phyloP scores from a whole-genome alignment of 2,113 vertebrate genomes.

The Sorex fumeus region DNA sequence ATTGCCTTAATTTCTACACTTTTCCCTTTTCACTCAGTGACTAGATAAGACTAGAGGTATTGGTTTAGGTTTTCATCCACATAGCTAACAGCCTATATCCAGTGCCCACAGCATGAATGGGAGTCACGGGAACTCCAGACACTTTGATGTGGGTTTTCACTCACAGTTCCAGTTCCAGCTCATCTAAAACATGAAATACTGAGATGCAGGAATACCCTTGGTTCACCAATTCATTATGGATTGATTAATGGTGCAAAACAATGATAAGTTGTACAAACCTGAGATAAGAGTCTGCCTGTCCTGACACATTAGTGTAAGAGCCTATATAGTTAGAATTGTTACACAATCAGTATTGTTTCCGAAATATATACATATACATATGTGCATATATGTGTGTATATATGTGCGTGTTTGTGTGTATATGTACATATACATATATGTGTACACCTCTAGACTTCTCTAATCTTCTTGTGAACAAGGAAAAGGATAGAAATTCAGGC shows the following conservation, averaged over 20 bases:
- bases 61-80: not conserved
- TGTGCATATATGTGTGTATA: too few species aligned
- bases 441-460: not conserved
- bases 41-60: not conserved
- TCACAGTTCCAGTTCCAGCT: not conserved
- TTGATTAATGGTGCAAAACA: not conserved
- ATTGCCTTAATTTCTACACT: not conserved
- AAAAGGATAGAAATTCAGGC: too few species aligned
- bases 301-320: not conserved
- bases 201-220: too few species aligned
- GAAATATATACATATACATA: too few species aligned
- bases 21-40: not conserved
- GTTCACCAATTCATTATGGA: not conserved
- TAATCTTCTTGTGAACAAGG: not conserved
- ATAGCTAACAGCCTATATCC: not conserved
- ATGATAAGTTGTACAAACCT: not conserved
- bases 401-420: not conserved
- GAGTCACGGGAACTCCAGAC: not conserved
- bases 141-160: not conserved
- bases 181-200: not conserved
- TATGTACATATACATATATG: not conserved
- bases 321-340: not conserved
- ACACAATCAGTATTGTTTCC: too few species aligned
- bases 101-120: not conserved
- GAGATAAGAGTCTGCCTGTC: not conserved